Conservation (phyloP, 2,797 vertebrate species). For the Mus spretus region DNA sequence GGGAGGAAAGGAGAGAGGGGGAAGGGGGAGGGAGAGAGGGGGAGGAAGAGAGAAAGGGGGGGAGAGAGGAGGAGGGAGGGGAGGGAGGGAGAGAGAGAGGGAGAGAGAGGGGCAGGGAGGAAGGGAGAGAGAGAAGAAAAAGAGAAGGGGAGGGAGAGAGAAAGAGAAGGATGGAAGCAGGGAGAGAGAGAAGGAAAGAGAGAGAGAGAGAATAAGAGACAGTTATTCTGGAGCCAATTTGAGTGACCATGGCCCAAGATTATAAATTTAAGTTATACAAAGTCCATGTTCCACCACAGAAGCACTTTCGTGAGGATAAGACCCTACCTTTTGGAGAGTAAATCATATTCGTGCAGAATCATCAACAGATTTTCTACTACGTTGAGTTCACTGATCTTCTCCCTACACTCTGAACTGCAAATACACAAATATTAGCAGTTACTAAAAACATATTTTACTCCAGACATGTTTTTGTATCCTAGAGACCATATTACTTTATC, state of each 20-base stretch:
- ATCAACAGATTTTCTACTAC: conserved; percentile 93
- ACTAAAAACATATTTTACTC: conserved; percentile 35
- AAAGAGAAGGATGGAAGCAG: background rate
- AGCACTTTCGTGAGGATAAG: background rate
- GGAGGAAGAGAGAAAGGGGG: no score
- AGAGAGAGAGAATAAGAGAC: background rate
- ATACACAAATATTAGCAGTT: conserved; percentile 78
- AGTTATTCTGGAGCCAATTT: background rate
- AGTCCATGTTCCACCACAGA: background rate
- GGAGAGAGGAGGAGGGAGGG: background rate
- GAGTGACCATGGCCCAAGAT: background rate
- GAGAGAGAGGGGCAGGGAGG: no score
- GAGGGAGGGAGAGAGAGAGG: background rate
- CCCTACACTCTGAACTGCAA: conserved; percentile 91
- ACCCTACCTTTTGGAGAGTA: conserved; percentile 93
- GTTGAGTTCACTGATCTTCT: conserved; percentile 92
- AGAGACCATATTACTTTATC: background rate
- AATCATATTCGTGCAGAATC: conserved; percentile 94
- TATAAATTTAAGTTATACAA: background rate
- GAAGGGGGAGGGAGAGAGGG: no score
- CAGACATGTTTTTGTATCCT: background rate
- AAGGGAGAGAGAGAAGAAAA: no score
- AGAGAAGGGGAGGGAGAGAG: background rate
- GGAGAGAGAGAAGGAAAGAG: background rate
- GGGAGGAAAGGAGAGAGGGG: background rate